Evolutionary conservation across 2,888 invertebrate species (phyloP).

Genomic region (Antheraea assamensis): DNA sequence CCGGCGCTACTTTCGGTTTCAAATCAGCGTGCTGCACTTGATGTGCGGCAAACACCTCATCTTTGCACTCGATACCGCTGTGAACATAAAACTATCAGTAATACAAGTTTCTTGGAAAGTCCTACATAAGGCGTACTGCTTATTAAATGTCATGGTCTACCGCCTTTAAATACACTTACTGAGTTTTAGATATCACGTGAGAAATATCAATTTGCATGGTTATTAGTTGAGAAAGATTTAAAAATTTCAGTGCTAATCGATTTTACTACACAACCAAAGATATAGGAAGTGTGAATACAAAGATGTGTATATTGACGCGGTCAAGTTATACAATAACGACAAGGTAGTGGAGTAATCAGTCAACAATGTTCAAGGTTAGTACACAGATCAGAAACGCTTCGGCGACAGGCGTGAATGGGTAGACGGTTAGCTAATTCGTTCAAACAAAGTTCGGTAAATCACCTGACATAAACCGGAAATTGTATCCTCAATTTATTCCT

Average conservation of each 20-base stretch:
- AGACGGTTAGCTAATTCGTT: constrained; percentile 16
- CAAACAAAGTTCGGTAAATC: constrained; percentile 5
- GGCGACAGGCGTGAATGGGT: constrained; percentile 11
- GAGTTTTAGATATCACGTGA: constrained; percentile 37
- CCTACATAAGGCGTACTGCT: constrained; percentile 29
- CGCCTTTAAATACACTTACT: constrained; percentile 34
- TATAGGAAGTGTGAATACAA: constrained; percentile 48
- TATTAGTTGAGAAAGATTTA: constrained; percentile 47
- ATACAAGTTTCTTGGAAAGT: constrained; percentile 45
- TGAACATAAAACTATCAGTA: constrained; percentile 62
- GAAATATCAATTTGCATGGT: constrained; percentile 50
- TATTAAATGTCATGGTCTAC: constrained; percentile 42
- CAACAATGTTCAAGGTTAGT: constrained; percentile 66
- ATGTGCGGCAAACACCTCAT: constrained; percentile 89
- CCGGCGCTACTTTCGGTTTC: constrained; percentile 60
- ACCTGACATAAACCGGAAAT: constrained; percentile 1
- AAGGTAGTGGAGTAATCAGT: constrained; percentile 52
- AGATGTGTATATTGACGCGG: constrained; percentile 40
- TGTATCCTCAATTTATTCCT: not conserved
- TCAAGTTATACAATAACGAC: constrained; percentile 50
- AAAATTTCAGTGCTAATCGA: constrained; percentile 51
- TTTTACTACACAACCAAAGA: constrained; percentile 43
- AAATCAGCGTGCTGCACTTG: constrained; percentile 74
- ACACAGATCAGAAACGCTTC: constrained; percentile 12
- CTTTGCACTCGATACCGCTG: constrained; percentile 90